Conservation (phyloP, 2,888 invertebrate species). For the Drosophila vallismaia region DNA sequence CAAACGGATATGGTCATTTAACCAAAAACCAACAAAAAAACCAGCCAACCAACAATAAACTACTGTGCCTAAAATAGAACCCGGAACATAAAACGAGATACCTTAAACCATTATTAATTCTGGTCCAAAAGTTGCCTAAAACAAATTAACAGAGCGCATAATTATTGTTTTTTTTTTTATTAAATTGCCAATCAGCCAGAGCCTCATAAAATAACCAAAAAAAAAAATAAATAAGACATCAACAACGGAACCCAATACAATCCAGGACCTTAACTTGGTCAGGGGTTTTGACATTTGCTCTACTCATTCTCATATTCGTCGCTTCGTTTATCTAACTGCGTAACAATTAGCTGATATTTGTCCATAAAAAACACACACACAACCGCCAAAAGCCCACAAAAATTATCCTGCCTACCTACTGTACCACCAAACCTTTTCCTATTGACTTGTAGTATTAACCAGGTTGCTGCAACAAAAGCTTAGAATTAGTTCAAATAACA, state of each 20-base stretch:
- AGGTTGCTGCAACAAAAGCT: conserved; percentile 22
- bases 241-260: conserved; percentile 43
- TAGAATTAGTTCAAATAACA: conserved; percentile 15
- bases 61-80: conserved; percentile 70
- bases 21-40: conserved; percentile 68
- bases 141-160: conserved; percentile 58
- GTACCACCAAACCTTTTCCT: conserved; percentile 16
- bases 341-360: conserved; percentile 46
- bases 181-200: conserved; percentile 52
- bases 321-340: conserved; percentile 62
- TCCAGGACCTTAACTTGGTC: conserved; percentile 22
- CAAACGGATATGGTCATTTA: conserved; percentile 85
- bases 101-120: conserved; percentile 54
- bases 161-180: conserved; percentile 43
- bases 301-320: conserved; percentile 64
- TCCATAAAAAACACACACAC: conserved; percentile 27
- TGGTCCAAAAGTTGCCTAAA: conserved; percentile 62
- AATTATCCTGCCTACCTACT: conserved; percentile 18
- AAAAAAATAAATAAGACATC: conserved; percentile 55
- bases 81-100: conserved; percentile 53
- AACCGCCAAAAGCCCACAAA: conserved; percentile 10
- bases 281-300: conserved; percentile 27
- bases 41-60: conserved; percentile 45
- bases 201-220: conserved; percentile 63
- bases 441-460: conserved; percentile 39